A percentile compares a stretch with the other conserved stretches of the same genome.
Conservation (phyloP, 1,140 invertebrate species). For the Galleria mellonella region DNA sequence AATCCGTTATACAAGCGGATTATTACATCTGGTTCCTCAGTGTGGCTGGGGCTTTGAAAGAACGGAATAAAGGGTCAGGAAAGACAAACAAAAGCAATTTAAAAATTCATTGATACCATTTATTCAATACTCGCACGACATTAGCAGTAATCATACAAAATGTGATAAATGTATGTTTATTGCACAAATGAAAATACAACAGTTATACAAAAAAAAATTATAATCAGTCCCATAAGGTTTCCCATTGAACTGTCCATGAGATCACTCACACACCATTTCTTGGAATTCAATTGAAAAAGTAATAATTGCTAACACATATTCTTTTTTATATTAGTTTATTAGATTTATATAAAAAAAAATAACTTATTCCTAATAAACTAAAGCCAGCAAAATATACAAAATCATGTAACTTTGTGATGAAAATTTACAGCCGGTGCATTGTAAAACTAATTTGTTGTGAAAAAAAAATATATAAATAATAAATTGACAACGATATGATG, state of each 20-base stretch:
- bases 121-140: background rate
- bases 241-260: background rate
- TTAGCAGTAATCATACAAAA: background rate
- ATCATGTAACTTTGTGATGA: background rate
- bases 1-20: too few relatives aligned
- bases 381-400: background rate
- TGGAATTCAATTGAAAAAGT: slow-evolving; percentile 1
- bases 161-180: slow-evolving; percentile 1
- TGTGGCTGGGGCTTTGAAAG: too few relatives aligned
- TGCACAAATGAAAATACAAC: slow-evolving; percentile 1
- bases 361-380: background rate
- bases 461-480: too few relatives aligned
- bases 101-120: background rate
- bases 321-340: slow-evolving; percentile 2
- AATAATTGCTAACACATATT: background rate
- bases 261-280: slow-evolving; percentile 2
- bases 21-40: too few relatives aligned
- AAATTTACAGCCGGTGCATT: background rate
- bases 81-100: background rate
- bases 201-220: background rate
- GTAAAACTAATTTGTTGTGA: too few relatives aligned
- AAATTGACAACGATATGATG: too few relatives aligned
- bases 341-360: slow-evolving; percentile 6
- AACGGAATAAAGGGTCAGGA: too few relatives aligned
- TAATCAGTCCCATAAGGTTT: background rate